A percentile compares a stretch with the other conserved stretches of the same genome.
phyloP scores from a whole-genome alignment of 2,888 invertebrate species.

The Scaptomyza parva region DNA sequence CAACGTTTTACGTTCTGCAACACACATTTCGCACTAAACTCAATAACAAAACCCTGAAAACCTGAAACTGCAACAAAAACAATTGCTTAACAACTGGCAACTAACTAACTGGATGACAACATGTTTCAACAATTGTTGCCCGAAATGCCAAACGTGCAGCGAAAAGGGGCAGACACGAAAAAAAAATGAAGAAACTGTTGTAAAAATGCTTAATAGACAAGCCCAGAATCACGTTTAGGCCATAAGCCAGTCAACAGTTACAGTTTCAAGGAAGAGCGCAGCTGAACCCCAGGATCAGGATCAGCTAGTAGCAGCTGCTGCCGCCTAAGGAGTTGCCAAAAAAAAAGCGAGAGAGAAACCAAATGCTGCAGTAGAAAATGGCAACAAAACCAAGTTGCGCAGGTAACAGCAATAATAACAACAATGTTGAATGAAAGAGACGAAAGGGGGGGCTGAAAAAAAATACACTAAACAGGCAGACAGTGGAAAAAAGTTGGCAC shows the following conservation, averaged over 20 bases:
- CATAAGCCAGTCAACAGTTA: slow-evolving; percentile 59
- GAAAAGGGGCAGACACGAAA: slow-evolving; percentile 24
- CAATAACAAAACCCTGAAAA: slow-evolving; percentile 15
- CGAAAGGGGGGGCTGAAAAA: neutral
- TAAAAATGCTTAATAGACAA: slow-evolving; percentile 64
- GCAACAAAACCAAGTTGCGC: slow-evolving; percentile 37
- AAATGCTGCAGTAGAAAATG: slow-evolving; percentile 4
- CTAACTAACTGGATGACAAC: slow-evolving; percentile 78
- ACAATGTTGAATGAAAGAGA: slow-evolving; percentile 57
- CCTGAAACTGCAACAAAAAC: slow-evolving; percentile 16
- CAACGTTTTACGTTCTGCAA: slow-evolving; percentile 31
- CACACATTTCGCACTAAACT: slow-evolving; percentile 55
- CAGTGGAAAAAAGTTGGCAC: slow-evolving; percentile 63
- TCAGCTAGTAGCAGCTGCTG: slow-evolving; percentile 21
- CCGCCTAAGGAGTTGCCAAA: slow-evolving; percentile 16
- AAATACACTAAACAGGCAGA: slow-evolving; percentile 19
- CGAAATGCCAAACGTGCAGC: slow-evolving; percentile 76
- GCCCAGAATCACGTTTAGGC: slow-evolving; percentile 73
- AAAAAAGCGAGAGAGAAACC: neutral
- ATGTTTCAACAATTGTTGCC: slow-evolving; percentile 77
- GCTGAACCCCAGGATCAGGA: slow-evolving; percentile 14
- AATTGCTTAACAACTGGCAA: slow-evolving; percentile 32
- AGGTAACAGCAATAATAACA: slow-evolving; percentile 49
- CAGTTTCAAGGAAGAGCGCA: slow-evolving; percentile 22
- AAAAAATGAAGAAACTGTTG: neutral